Evolutionary conservation across 2,888 invertebrate genomes (phyloP), one percentile per base, ranked within the genome.

Genomic region (Iphiclides podalirius): DNA sequence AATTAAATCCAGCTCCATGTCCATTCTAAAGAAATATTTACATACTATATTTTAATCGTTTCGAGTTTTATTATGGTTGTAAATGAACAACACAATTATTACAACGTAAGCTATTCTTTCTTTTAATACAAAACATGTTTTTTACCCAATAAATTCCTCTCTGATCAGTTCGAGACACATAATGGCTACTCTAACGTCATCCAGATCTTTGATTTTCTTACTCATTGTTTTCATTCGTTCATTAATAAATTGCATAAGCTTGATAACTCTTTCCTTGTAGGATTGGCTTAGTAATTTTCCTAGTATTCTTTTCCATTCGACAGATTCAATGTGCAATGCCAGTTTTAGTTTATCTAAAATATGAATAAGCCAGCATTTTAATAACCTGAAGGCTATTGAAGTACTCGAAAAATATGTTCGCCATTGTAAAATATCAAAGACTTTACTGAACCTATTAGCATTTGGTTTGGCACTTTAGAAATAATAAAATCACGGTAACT

Each of bases 121-220:
- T 4, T 20, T 4, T 20, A 20, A 4, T 20, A 36, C 11, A 20
- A 35, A 38, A 23, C n/a, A n/a, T n/a, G n/a, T 8, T 35, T 16
- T 48, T 58, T 64, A 90, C 78, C 92, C 90, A 62, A 96, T 95
- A 65, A 94, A 94, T 64, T 94, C 92, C 48, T 95, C 92, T 39
- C 96, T 88, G 54, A 97, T 93, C 55, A 91, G 87, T 61, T 92
- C 92, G 41, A 96, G 86, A 54, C 95, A 95, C 63, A 91, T 80
- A 96, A 97, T 96, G 1, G 95, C 95, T 16, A 94, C 74, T 64
- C 95, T 91, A 42, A 94, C 94, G 63, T 94, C 94, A 59, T 94
- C 94, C 54, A 95, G 83, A 75, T 96, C 95, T 63, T 93, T 93
- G 17, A 96, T 92, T 15, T 91, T 91, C 59, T 93, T 92, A 7